Evolutionary conservation across 2,888 invertebrate genomes (phyloP), one percentile per base, ranked within the genome.

Genomic region (Ashinkailepas kermadecensis): DNA sequence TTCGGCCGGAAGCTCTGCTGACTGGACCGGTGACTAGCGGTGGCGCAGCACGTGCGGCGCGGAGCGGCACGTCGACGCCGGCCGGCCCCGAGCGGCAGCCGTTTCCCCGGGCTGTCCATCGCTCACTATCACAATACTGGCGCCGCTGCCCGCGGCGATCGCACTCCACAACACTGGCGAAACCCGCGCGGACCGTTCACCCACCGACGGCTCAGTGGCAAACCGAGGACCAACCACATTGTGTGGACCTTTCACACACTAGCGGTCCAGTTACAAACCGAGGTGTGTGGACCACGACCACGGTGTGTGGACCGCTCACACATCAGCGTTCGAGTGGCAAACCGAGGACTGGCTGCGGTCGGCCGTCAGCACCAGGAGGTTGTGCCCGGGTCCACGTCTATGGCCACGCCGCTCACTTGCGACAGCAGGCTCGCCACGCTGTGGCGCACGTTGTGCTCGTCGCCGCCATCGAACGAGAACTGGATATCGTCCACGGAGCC

Each of bases 381-480:
- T 21, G 23, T 56, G 18, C 74, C 74, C 9, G 74, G 74, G 56
- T 74, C 74, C 56, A 74, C 74, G 56, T 74, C 74, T 54, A 74
- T 74, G 74, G 74, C 74, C 10, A 74, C 74, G 74, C 74, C 74
- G 74, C 74, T 74, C 56, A 74, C 56, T 18, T 74, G 74, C 18
- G 74, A 74, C 54, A 74, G 74, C 54, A 74, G 56, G 11, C 74
- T 74, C 23, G 74, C 74, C 54, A 74, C 74, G 74, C 74, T 74
- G 74, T 56, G 74, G 9, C 74, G 74, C 54, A 56, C 21, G 54
- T 74, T 15, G 54, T 0, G 18, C 74, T 21, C 54, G 21, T 21
- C 23, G 12, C 18, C 74, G 21, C 18, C 56, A 56, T 39, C 74
- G 54, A 74, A 74, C 56, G 74, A 74, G 74, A 74, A 74, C 74